Percentiles rank a stretch among this genome's conserved stretches.
Evolutionary conservation across 1,140 invertebrate species (phyloP).

Genomic region (Galleria mellonella): DNA sequence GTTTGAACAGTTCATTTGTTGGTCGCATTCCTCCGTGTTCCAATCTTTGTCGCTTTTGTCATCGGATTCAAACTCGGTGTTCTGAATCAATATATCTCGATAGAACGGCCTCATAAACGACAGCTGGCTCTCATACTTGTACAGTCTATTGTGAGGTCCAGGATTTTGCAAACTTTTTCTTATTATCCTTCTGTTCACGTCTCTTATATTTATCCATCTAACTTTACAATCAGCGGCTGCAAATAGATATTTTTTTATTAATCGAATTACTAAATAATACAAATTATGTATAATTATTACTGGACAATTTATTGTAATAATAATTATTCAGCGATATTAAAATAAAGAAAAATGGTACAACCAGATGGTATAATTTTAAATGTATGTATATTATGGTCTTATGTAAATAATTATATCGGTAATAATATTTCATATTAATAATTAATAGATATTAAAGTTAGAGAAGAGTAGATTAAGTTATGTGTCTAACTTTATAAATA

Average conservation of each 20-base stretch:
- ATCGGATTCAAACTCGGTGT: constrained; percentile 28
- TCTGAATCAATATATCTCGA: constrained; percentile 33
- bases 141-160: constrained; percentile 18
- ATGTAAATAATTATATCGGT: too few species aligned
- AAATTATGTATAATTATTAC: too few species aligned
- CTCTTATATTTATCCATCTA: constrained; percentile 66
- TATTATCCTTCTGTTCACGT: constrained; percentile 53
- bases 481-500: too few species aligned
- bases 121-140: constrained; percentile 58
- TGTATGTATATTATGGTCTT: too few species aligned
- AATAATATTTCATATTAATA: too few species aligned
- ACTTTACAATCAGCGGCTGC: constrained; percentile 57
- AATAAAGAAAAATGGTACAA: too few species aligned
- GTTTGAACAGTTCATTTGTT: constrained; percentile 7
- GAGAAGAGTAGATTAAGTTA: too few species aligned
- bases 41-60: constrained; percentile 25
- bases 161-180: constrained; percentile 31
- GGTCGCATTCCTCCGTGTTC: constrained; percentile 22
- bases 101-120: constrained; percentile 50
- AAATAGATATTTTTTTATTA: constrained; percentile 14
- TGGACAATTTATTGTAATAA: too few species aligned
- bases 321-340: too few species aligned
- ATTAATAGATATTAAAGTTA: too few species aligned
- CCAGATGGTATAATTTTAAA: too few species aligned
- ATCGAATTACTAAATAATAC: background rate